Evolutionary conservation across 2,797 vertebrate genomes (phyloP).

Genomic region (Coregonus suidteri): DNA sequence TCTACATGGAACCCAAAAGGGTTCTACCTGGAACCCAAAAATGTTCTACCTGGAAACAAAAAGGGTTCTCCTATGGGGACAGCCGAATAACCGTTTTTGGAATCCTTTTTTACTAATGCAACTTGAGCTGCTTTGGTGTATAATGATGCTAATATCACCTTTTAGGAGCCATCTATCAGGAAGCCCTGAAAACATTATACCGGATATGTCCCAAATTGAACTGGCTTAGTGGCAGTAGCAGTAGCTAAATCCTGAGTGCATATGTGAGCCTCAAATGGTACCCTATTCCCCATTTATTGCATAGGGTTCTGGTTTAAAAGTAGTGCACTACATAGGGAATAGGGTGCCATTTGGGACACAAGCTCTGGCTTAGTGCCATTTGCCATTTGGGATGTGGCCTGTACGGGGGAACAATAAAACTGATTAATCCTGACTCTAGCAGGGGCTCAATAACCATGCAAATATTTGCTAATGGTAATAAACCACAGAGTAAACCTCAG

Average conservation of each 20-base stretch:
- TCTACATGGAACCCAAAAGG: no score
- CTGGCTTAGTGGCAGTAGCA: neutral
- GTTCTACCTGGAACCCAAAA: no score
- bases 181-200: neutral
- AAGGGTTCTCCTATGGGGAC: neutral
- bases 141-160: neutral
- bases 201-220: no score
- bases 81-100: no score
- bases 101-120: no score
- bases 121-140: neutral
- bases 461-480: slow-evolving; percentile 9
- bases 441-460: slow-evolving; percentile 4
- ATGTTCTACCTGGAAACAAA: no score
- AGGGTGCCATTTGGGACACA: neutral
- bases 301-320: no score
- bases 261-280: neutral
- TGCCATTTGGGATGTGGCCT: neutral
- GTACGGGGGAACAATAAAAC: slow-evolving; percentile 5
- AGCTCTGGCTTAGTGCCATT: neutral
- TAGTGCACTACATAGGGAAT: neutral
- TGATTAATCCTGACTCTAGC: neutral
- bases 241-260: neutral
- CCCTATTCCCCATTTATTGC: neutral
- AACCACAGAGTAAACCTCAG: neutral
- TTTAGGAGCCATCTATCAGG: neutral